Percentiles rank a stretch among this genome's conserved stretches.
Evolutionary conservation across 2,113 vertebrate species (phyloP).

Genomic region (Myrmophylax atrothorax): DNA sequence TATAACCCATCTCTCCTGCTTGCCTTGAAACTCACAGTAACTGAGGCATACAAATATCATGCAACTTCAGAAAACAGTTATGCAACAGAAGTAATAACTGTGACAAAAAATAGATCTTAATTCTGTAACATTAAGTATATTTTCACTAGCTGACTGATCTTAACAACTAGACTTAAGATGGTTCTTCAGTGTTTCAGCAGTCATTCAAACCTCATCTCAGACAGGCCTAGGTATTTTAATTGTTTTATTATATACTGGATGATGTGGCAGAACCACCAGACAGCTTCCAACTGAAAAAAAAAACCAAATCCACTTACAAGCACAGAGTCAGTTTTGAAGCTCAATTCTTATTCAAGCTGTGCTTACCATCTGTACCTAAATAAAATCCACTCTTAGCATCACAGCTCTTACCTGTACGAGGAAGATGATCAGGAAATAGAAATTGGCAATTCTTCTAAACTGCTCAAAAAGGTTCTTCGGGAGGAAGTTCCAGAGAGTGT

Average conservation of each 20-base stretch:
- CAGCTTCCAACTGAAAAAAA: neutral
- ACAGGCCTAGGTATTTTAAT: neutral
- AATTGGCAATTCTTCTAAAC: constrained; percentile 99
- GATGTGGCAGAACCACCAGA: neutral
- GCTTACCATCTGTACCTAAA: neutral
- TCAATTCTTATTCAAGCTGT: neutral
- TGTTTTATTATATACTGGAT: neutral
- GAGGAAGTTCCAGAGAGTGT: constrained; percentile 99
- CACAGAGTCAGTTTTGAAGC: neutral
- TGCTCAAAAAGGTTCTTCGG: constrained; percentile 99
- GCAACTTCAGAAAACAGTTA: neutral
- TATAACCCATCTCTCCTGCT: neutral
- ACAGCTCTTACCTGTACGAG: constrained; percentile 90
- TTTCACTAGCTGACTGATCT: neutral
- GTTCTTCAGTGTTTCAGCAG: neutral
- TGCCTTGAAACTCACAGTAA: neutral
- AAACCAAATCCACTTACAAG: neutral
- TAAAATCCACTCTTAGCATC: neutral
- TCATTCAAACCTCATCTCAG: neutral
- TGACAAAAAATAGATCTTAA: neutral
- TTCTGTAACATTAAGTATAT: neutral
- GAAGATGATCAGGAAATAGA: constrained; percentile 99
- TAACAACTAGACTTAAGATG: neutral
- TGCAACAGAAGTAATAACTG: neutral
- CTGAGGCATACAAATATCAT: neutral